Evolutionary conservation across 2,888 invertebrate genomes (phyloP).

Genomic region (Anagyrus pseudococci): DNA sequence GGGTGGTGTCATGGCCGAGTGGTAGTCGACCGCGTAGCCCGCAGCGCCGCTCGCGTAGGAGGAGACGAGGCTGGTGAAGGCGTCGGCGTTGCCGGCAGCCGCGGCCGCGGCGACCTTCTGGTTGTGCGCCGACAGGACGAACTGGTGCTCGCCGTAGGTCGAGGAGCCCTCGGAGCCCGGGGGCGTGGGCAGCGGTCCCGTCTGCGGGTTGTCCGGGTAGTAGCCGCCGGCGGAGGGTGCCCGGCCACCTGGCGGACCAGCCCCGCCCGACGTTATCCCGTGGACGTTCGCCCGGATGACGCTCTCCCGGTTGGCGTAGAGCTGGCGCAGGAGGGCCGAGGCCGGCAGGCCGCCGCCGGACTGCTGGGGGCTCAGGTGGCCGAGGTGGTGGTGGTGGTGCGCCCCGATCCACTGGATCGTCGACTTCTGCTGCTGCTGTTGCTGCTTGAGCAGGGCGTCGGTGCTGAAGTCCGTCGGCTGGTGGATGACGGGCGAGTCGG

Average conservation of each 20-base stretch:
- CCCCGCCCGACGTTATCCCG: slow-evolving; percentile 65
- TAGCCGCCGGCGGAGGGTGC: slow-evolving; percentile 53
- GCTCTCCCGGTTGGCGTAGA: slow-evolving; percentile 89
- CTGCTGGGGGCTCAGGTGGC: slow-evolving; percentile 69
- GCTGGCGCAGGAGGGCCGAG: slow-evolving; percentile 89
- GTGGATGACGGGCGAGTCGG: slow-evolving; percentile 67
- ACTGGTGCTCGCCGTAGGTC: slow-evolving; percentile 75
- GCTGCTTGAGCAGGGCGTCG: slow-evolving; percentile 76
- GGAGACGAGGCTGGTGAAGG: slow-evolving; percentile 68
- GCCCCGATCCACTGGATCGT: slow-evolving; percentile 95
- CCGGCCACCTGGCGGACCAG: slow-evolving; percentile 43
- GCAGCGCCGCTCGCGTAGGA: slow-evolving; percentile 63
- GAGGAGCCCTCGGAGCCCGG: slow-evolving; percentile 86
- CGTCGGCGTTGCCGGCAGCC: slow-evolving; percentile 56
- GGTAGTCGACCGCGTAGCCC: slow-evolving; percentile 79
- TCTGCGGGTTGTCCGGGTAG: slow-evolving; percentile 47
- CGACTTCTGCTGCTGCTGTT: slow-evolving; percentile 78
- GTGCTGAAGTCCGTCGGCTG: slow-evolving; percentile 88
- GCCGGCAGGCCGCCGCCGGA: slow-evolving; percentile 76
- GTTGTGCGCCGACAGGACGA: slow-evolving; percentile 59
- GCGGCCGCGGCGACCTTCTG: slow-evolving; percentile 52
- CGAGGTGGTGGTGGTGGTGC: slow-evolving; percentile 71
- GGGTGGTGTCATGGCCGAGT: slow-evolving; percentile 95
- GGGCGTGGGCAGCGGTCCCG: slow-evolving; percentile 80
- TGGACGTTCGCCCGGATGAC: slow-evolving; percentile 90